These are phyloP conservation scores for Vanessa atalanta DNA, from an alignment of 1,140 invertebrate species.

Conservation along the genomic window DNA sequence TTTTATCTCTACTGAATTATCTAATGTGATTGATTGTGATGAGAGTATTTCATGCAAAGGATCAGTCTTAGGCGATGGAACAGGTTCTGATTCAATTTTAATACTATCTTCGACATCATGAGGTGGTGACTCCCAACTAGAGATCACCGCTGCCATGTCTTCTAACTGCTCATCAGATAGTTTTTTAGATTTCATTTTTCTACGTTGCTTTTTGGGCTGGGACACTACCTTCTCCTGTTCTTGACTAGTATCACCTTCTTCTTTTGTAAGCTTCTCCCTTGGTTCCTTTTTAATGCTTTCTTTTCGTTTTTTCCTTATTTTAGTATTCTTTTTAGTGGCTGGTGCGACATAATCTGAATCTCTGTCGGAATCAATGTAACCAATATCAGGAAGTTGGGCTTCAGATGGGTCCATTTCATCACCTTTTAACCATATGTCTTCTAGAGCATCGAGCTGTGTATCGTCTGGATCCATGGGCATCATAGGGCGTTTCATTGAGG, in stretches of 20 bases:
- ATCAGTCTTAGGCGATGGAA: constrained; percentile 29
- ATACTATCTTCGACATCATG: constrained; percentile 44
- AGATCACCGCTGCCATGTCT: constrained; percentile 63
- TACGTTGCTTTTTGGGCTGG: constrained; percentile 36
- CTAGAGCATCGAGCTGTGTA: constrained; percentile 87
- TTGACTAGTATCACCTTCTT: constrained; percentile 34
- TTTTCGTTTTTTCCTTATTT: constrained; percentile 57
- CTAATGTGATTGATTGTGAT: constrained; percentile 24
- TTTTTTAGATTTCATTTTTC: constrained; percentile 64
- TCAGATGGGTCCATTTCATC: constrained; percentile 86
- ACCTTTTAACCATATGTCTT: constrained; percentile 91
- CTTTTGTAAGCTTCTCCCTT: constrained; percentile 49
- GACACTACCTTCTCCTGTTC: constrained; percentile 12
- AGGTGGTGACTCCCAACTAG: constrained; percentile 66
- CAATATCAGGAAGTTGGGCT: constrained; percentile 71
- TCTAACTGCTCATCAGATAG: constrained; percentile 60
- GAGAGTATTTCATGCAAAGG: constrained; percentile 38
- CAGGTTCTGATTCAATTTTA: constrained; percentile 12
- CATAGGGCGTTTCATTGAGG: constrained; percentile 78
- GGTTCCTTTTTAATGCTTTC: constrained; percentile 55
- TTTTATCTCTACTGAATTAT: constrained; percentile 36
- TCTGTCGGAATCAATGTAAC: constrained; percentile 73
- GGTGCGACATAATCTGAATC: constrained; percentile 75
- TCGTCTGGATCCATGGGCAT: constrained; percentile 83
- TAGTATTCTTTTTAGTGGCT: constrained; percentile 54